A percentile compares a stretch with the other conserved stretches of the same genome.
phyloP scores from a whole-genome alignment of 2,797 vertebrate genomes.

The Furcifer pardalis region DNA sequence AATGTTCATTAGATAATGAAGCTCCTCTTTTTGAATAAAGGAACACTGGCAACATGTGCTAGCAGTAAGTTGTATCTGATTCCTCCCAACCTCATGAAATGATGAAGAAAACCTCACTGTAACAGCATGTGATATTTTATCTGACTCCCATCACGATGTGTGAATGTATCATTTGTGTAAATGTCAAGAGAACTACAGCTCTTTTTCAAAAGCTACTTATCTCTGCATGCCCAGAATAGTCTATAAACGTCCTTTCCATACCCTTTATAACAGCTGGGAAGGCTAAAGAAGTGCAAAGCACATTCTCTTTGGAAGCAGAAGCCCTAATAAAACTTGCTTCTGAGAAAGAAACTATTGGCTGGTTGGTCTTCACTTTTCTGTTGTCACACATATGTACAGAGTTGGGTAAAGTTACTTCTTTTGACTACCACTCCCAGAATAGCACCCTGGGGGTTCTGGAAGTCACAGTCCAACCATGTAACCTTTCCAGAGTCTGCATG shows the following conservation, averaged over 20 bases:
- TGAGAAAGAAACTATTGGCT: not conserved
- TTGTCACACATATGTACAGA: not conserved
- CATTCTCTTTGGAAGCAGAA: not conserved
- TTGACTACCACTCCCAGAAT: too few species aligned
- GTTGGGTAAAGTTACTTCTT: too few species aligned
- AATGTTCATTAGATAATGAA: not conserved
- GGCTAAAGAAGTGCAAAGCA: not conserved
- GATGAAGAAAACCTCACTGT: conserved; percentile 52
- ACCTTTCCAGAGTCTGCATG: not conserved
- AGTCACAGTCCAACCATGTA: too few species aligned
- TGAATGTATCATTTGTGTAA: conserved; percentile 41
- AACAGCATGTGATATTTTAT: conserved; percentile 49
- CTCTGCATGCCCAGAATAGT: not conserved
- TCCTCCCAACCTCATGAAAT: conserved; percentile 30
- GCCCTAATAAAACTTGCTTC: not conserved
- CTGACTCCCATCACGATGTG: conserved; percentile 51
- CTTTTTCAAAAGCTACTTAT: not conserved
- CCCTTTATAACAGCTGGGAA: not conserved
- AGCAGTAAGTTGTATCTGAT: conserved; percentile 33
- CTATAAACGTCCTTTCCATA: not conserved
- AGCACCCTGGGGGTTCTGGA: too few species aligned
- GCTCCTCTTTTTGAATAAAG: not conserved
- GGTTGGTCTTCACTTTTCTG: not conserved
- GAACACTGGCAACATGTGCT: conserved; percentile 25
- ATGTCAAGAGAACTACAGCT: not conserved